These are phyloP conservation scores for Leuctra nigra DNA, from an alignment of 2,888 invertebrate genomes.

Conservation along the genomic window DNA sequence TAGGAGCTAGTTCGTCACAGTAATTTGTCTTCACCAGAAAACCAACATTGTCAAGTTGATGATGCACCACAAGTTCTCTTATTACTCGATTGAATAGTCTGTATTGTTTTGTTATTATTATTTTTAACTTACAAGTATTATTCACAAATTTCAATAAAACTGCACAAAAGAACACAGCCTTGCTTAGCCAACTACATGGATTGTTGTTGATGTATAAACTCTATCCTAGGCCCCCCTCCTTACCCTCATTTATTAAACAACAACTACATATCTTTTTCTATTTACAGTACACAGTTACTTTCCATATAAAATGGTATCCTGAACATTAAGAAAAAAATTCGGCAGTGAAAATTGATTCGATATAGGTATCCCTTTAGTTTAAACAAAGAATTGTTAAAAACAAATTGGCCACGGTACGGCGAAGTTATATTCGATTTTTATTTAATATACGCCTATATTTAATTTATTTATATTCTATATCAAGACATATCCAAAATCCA, in stretches of 20 bases:
- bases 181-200: constrained; percentile 52
- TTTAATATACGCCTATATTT: neutral
- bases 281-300: constrained; percentile 30
- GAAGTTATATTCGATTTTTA: neutral
- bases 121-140: constrained; percentile 7
- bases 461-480: constrained; percentile 11
- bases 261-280: constrained; percentile 31
- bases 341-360: constrained; percentile 23
- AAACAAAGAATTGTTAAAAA: neutral
- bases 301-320: constrained; percentile 8
- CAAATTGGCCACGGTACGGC: neutral
- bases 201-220: constrained; percentile 35
- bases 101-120: constrained; percentile 8
- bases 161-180: constrained; percentile 46
- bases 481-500: no score
- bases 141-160: constrained; percentile 17
- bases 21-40: constrained; percentile 6
- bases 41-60: neutral
- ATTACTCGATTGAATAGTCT: constrained; percentile 11
- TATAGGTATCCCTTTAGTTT: constrained; percentile 1
- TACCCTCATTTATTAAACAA: constrained; percentile 25
- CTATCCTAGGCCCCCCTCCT: constrained; percentile 15
- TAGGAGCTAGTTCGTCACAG: no score
- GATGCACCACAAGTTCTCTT: constrained; percentile 1
- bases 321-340: constrained; percentile 17